Evolutionary conservation across 2,888 invertebrate genomes (phyloP).

Genomic region (Conchocele bisecta): DNA sequence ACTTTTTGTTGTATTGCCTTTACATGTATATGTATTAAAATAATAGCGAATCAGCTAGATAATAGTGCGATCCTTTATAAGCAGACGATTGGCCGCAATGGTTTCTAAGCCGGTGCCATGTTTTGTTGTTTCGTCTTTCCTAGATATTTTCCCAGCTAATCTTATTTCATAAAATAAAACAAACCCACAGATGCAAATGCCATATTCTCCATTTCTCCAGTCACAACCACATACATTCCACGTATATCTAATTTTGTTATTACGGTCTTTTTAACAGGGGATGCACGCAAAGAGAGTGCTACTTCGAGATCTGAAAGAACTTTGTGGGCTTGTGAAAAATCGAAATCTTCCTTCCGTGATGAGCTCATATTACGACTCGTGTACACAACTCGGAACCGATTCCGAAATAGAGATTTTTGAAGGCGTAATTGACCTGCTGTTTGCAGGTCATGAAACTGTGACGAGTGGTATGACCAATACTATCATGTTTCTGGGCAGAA

Average conservation of each 20-base stretch:
- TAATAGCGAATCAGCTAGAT: too few species aligned
- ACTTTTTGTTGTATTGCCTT: too few species aligned
- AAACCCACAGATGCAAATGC: neutral
- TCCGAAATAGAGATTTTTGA: conserved; percentile 46
- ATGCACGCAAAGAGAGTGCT: conserved; percentile 28
- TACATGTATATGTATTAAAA: too few species aligned
- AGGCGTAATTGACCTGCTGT: conserved; percentile 75
- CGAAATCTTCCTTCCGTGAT: conserved; percentile 7
- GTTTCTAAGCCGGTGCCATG: too few species aligned
- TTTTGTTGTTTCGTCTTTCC: too few species aligned
- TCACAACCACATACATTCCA: too few species aligned
- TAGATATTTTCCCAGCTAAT: neutral
- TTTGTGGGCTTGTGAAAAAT: neutral
- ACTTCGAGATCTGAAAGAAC: neutral
- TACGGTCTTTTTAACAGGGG: conserved; percentile 9
- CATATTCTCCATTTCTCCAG: too few species aligned
- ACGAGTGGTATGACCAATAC: conserved; percentile 68
- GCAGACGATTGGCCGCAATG: too few species aligned
- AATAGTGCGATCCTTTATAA: too few species aligned
- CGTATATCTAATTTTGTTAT: too few species aligned
- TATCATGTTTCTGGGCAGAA: conserved; percentile 65
- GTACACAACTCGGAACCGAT: conserved; percentile 15
- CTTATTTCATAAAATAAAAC: neutral
- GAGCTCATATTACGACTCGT: conserved; percentile 5
- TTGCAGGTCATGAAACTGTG: conserved; percentile 75